Base-by-base conservation (phyloP, 2,113 vertebrate species). In the Phylloscopus whistleri region DNA sequence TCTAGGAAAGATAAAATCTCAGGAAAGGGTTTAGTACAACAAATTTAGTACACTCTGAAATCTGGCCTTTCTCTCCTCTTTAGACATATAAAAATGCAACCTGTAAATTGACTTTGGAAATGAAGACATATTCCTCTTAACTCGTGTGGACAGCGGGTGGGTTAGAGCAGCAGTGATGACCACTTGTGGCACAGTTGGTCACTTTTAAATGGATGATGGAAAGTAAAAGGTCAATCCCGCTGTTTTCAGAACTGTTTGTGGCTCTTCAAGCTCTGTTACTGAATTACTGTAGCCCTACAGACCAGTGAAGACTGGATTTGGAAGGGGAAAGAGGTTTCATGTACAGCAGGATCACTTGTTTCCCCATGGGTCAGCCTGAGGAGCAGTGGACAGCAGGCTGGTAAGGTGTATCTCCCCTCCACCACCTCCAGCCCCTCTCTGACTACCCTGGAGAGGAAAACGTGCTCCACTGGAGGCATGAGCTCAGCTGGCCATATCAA, bases 131-230 rank as follows among this genome's bases (percentile, higher is more conserved):
- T 59, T 81, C 16, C 33, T 70, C 35, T 55, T 74, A 58, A 75
- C 33, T 26, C 1, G 7, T 35, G 24, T 23, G 27, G 19, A 28
- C 55, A 80, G n/a, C 0, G 0, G 33, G 10, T 82, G 21, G 24
- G 41, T 49, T 66, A 83, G n/a, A 76, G 62, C 28, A 85, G 53
- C 70, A 76, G 66, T 0, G 11, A 64, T 13, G 22, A 64, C 33
- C 31, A 26, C 41, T 51, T 53, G 55, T 31, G 60, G 64, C 35
- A 31, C 4, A 70, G 48, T 0, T 33, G 43, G 39, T 39, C 44
- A 20, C 21, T 26, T 87, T 87, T 49, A 73, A 64, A 64, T 9
- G 37, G 31, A 37, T 20, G 27, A 22, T 7, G 16, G 46, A 44
- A 77, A 66, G 66, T 18, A 56, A 76, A 84, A 49, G 30, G 23